Base-by-base conservation (phyloP, 1,140 invertebrate genomes). In the Pseudomyrmex dendroicus region DNA sequence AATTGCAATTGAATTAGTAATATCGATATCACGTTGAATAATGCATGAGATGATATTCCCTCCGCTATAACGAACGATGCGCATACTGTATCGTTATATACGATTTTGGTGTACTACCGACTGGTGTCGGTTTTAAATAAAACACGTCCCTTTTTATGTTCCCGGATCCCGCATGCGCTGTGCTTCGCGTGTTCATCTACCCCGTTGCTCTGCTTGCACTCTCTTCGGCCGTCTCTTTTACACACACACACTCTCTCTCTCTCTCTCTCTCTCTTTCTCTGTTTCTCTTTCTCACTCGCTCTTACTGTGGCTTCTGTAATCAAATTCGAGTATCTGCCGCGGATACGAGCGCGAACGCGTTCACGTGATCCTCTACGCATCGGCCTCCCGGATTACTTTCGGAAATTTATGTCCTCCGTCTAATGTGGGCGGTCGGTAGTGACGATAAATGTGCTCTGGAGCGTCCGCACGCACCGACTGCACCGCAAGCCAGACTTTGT, bases 1-100 rank as follows among this genome's bases (percentile, higher is more conserved):
- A 84, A 86, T 86, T 76, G 70, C 85, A 86, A 87, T 87, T 77
- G 82, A 86, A 88, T 87, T 84, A 88, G 82, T 73, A 84, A 87
- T 84, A 74, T 77, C 86, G 76, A 84, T 88, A 88, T 77, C 46
- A 50, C 59, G 86, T 87, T 88, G 86, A 88, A 88, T 88, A 88
- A 88, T 88, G 82, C 85, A 88, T 84, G 76, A 82, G 72, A 59
- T 52, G 57, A 62, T 70, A 88, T 84, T 84, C 87, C 84, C 73
- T 82, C 68, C 50, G 61, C 73, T 74, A 84, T 80, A 87, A 80
- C 73, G 67, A 35, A 25, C 17, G 52, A 78, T 82, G 67, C 20
- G 64, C 64, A 25, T 35, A 66, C 54, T 82, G 61, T 64, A 67
- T 22, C 56, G 61, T 64, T 86, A 86, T 62, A 77, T 66, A 67